Evolutionary conservation across 2,797 vertebrate species (phyloP).

Genomic region (Squalus acanthias): DNA sequence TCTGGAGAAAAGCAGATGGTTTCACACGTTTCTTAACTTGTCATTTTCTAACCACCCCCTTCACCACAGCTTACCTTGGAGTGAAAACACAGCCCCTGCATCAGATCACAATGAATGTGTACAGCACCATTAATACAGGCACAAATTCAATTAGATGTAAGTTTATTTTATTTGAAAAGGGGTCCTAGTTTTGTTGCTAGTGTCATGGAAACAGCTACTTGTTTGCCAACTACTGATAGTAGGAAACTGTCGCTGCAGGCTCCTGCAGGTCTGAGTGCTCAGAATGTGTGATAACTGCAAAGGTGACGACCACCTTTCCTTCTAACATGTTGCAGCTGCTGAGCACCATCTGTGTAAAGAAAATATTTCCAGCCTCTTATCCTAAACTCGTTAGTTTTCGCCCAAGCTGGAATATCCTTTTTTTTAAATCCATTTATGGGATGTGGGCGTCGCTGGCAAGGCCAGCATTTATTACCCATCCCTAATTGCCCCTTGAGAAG

Average conservation of each 20-base stretch:
- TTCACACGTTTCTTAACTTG: background rate
- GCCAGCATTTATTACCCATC: no score
- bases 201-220: no score
- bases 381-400: background rate
- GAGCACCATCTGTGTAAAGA: no score
- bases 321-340: background rate
- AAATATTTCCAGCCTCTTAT: no score
- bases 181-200: no score
- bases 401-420: background rate
- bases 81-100: background rate
- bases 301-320: background rate
- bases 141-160: background rate
- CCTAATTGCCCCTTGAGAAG: no score
- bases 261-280: background rate
- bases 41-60: background rate
- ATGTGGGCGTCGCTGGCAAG: no score
- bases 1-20: background rate
- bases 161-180: no score
- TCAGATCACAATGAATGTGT: background rate
- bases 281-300: background rate
- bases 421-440: no score
- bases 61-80: background rate
- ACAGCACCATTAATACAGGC: background rate
- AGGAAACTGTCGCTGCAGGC: background rate
- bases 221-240: background rate